Evolutionary conservation across 2,888 invertebrate species (phyloP), one percentile per base, ranked within the genome.

Genomic region (Schrankia costaestrigalis): DNA sequence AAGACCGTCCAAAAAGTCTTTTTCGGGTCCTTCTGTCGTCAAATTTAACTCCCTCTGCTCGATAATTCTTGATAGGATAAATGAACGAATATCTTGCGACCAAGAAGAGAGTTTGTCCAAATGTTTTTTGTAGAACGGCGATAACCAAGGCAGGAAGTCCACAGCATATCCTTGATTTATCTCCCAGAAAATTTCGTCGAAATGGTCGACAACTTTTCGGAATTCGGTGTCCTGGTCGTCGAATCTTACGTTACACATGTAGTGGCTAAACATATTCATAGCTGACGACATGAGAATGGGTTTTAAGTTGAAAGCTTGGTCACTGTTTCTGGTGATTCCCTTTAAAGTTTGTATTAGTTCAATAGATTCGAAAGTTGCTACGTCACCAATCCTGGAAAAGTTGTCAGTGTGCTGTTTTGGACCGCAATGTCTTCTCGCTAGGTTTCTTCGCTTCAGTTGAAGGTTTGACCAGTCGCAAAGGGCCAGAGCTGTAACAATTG

Each of bases 171-270:
- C 95, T 59, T 95, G 95, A 71, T 96, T 97, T 46, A 97, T 95
- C 66, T 96, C 96, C 93, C 94, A 95, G 81, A 97, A 97, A 30
- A 97, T 95, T 55, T 94, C 93, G 58, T 96, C 96, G 69, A 96
- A 96, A 36, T 89, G 90, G 12, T 91, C 83, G 0, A 95, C 93
- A 3, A 93, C 89, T 35, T 88, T 85, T 27, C 89, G 82, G 78
- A 95, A 96, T 10, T 91, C 91, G 0, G 60, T 35, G 50, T 96
- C 94, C n/a, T n/a, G n/a, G 8, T 91, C 90, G 22, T 91, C 90
- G 59, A 95, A 95, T 1, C 93, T 88, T 0, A 91, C 90, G n/a
- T 93, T 93, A 77, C 96, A 96, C 93, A 97, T 95, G 79, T 95
- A 96, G 46, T 93, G 91, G 3, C 91, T 90, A 74, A 97, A 96